A percentile compares a stretch with the other conserved stretches of the same genome.
phyloP scores from a whole-genome alignment of 2,113 vertebrate species.

The Ondatra zibethicus region DNA sequence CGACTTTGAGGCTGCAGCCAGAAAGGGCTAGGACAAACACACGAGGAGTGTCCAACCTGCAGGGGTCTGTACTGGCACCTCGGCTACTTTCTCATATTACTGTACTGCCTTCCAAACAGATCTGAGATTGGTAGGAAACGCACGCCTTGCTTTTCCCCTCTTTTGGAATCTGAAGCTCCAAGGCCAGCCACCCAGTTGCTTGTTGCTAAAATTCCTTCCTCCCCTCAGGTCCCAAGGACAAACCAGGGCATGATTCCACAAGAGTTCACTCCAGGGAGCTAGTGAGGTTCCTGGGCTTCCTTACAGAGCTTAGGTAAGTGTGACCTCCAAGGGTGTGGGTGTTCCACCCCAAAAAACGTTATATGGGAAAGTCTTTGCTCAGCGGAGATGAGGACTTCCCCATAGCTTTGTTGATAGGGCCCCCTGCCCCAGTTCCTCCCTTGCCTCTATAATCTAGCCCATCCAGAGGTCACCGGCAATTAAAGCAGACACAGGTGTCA shows the following conservation, averaged over 20 bases:
- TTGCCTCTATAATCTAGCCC: not conserved
- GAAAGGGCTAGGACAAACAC: not conserved
- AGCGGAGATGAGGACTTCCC: not conserved
- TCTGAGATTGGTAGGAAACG: not conserved
- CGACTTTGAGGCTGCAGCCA: not conserved
- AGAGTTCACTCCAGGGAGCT: not conserved
- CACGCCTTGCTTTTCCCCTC: too few relatives aligned
- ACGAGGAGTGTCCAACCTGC: rapidly evolving
- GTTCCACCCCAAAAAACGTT: not conserved
- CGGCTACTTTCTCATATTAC: not conserved
- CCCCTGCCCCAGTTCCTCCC: not conserved
- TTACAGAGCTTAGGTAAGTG: not conserved
- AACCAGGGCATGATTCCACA: not conserved
- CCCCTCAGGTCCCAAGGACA: not conserved
- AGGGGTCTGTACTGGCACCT: not conserved
- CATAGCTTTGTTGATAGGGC: not conserved
- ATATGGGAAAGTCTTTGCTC: not conserved
- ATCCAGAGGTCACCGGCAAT: not conserved
- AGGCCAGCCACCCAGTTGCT: rapidly evolving
- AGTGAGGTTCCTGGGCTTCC: not conserved
- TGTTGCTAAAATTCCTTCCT: not conserved
- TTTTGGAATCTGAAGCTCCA: not conserved
- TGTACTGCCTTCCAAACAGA: not conserved
- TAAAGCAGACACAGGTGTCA: not conserved
- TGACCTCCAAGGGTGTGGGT: not conserved